phyloP scores from a whole-genome alignment of 2,113 vertebrate species.

The Chaenocephalus aceratus region DNA sequence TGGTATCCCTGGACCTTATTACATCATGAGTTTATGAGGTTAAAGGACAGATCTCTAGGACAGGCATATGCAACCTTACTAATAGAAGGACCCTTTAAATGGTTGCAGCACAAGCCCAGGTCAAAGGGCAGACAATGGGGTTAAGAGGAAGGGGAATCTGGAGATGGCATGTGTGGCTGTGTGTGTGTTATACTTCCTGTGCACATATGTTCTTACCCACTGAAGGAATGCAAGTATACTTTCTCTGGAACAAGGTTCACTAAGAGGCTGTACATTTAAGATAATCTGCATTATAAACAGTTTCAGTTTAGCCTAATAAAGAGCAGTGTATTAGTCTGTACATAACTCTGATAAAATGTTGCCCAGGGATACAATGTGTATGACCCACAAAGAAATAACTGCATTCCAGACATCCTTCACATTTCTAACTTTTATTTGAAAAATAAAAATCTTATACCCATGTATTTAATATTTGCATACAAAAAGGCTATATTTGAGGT shows the following conservation, averaged over 20 bases:
- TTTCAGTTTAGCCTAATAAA: constrained; percentile 17
- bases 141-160: constrained; percentile 12
- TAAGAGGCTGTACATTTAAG: constrained; percentile 12
- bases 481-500: background rate
- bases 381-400: constrained; percentile 22
- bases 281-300: constrained; percentile 20
- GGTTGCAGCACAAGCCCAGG: constrained; percentile 26
- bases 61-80: constrained; percentile 36
- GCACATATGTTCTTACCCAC: constrained; percentile 24
- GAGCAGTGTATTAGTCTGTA: constrained; percentile 3
- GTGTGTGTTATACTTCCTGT: constrained; percentile 25
- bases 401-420: background rate
- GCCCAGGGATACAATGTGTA: constrained; percentile 3
- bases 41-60: constrained; percentile 27
- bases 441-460: background rate
- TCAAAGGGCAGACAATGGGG: constrained; percentile 34
- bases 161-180: constrained; percentile 2
- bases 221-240: constrained; percentile 23
- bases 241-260: constrained; percentile 16
- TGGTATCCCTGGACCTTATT: constrained; percentile 29
- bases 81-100: constrained; percentile 32
- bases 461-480: background rate
- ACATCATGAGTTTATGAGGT: constrained; percentile 45
- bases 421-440: background rate
- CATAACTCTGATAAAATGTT: constrained; percentile 14